phyloP scores from a whole-genome alignment of 2,113 vertebrate species.

The Chunga burmeisteri region DNA sequence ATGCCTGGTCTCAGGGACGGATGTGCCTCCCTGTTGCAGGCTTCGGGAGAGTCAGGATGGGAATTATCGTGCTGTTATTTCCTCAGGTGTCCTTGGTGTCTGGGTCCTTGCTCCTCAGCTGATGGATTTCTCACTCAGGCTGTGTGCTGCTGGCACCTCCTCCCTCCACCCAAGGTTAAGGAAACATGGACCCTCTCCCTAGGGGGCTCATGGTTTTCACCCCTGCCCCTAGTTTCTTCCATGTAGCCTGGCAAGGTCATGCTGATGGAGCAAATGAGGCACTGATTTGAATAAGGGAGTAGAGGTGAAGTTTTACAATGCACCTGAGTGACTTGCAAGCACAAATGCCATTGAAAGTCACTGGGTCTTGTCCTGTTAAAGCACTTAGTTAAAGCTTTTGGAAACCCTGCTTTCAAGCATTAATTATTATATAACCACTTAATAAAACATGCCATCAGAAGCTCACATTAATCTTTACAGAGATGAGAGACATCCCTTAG shows the following conservation, averaged over 20 bases:
- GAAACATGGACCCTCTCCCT: not conserved
- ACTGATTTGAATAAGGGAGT: slow-evolving; percentile 38
- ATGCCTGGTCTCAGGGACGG: slow-evolving; percentile 2
- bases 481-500: not conserved
- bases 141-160: not conserved
- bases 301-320: slow-evolving; percentile 24
- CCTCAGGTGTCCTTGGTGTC: slow-evolving; percentile 35
- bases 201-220: not conserved
- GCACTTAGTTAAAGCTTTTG: slow-evolving; percentile 27
- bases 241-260: not conserved
- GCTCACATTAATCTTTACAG: slow-evolving; percentile 24
- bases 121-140: not conserved
- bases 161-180: not conserved
- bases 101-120: not conserved
- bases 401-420: slow-evolving; percentile 13
- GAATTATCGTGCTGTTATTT: slow-evolving; percentile 42
- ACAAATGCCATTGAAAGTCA: slow-evolving; percentile 10
- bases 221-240: not conserved
- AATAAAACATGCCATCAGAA: slow-evolving; percentile 33
- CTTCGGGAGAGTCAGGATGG: not conserved
- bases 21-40: not conserved
- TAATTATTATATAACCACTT: slow-evolving; percentile 30
- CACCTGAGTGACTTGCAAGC: slow-evolving; percentile 5
- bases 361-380: not conserved
- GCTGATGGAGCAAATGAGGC: slow-evolving; percentile 2